Base-by-base conservation (phyloP, 1,140 invertebrate species). In the Ditylenchus dipsaci region DNA sequence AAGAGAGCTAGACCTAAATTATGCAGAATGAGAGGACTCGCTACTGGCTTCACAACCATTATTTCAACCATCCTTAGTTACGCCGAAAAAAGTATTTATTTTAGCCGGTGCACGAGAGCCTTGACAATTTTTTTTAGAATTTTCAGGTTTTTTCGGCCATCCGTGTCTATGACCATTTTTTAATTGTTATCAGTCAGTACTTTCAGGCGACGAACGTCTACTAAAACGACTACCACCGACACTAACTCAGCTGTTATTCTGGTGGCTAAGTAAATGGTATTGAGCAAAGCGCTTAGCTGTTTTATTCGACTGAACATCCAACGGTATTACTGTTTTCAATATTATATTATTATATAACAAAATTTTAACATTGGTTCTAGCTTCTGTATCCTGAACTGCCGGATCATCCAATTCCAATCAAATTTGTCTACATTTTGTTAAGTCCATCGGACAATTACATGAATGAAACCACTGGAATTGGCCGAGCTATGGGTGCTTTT, bases 191-290 rank as follows among this genome's bases (percentile, higher is more conserved):
- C n/a, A n/a, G n/a, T n/a, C 5, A 21, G 19, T 60, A n/a, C 19
- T 9, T 75, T 66, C n/a, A 78, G 74, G 63, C 75, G 76, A 76
- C 42, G 71, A 78, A 56, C 53, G 75, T 58, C 58, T 76, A 9
- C 53, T 76, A 19, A 68, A 67, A 49, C 59, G 63, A 9, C 57
- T 76, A 8, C 33, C 64, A 7, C 76, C 63, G 63, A 78, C 33
- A 78, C 76, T 0, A 67, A 76, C 43, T 30, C 61, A 27, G 74
- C 74, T 0, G 76, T 53, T 21, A 78, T 76, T 57, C 49, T 76
- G 29, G 65, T 78, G 5, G 75, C 74, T 7, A 76, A 64, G 71
- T 76, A 13, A 65, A 45, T 17, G 74, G 69, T 11, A 30, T 76
- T 26, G 53, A 76, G 47, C 33, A 21, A 61, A 62, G 71, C 74